Evolutionary conservation across 2,113 vertebrate species (phyloP).

Genomic region (Smithornis capensis): DNA sequence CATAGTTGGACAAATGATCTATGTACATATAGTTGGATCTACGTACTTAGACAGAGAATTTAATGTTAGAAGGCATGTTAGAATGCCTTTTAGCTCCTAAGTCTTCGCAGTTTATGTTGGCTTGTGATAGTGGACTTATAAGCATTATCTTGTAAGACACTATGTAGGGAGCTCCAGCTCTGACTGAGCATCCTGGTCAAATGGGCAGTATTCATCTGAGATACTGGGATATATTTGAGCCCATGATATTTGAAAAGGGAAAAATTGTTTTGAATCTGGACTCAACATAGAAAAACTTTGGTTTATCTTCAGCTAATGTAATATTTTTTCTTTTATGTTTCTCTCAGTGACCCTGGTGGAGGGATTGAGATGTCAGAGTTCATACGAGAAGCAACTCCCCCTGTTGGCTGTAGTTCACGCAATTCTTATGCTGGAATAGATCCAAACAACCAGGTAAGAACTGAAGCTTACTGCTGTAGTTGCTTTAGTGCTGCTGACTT

Average conservation of each 20-base stretch:
- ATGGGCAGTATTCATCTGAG: neutral
- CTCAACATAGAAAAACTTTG: neutral
- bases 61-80: neutral
- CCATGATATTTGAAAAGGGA: neutral
- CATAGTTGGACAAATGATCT: neutral
- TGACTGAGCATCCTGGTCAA: neutral
- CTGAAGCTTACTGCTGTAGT: neutral
- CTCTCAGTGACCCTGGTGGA: slow-evolving; percentile 91
- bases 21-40: neutral
- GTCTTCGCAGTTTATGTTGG: neutral
- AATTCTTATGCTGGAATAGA: slow-evolving; percentile 96
- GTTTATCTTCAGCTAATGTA: neutral
- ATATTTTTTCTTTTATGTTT: neutral
- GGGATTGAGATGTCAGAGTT: slow-evolving; percentile 98
- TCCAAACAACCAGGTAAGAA: slow-evolving; percentile 86
- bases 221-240: neutral
- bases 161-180: neutral
- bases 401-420: slow-evolving; percentile 97
- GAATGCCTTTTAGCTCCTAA: neutral
- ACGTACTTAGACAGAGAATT: neutral
- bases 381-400: slow-evolving; percentile 92
- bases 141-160: neutral
- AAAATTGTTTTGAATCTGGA: neutral
- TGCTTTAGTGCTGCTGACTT: neutral
- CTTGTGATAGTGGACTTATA: neutral